Evolutionary conservation across 2,113 vertebrate genomes (phyloP), one percentile per base, ranked within the genome.

Genomic region (Madoqua kirkii): DNA sequence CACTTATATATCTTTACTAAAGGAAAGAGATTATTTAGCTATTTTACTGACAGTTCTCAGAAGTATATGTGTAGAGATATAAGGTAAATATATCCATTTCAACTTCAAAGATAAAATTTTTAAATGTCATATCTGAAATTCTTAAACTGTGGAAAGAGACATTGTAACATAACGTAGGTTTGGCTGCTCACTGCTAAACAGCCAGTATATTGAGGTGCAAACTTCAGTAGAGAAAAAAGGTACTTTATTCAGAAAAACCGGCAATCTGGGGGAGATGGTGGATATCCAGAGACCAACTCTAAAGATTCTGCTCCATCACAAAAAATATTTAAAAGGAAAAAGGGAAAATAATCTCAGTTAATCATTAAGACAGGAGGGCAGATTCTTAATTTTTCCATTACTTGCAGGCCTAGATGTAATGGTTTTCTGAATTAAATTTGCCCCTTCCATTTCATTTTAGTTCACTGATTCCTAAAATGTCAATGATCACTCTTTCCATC

Each of bases 131-230:
- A 0, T 79, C 15, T 85, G 52, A 43, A 84, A 50, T 27, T 2
- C 11, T 85, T 94, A 81, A 82, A 11, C 25, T 67, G 9, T n/a
- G 25, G 48, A 25, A 91, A 86, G 82, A 81, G 2, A 81, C 12
- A 33, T 50, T 50, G 29, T 33, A 81, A 81, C 16, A 31, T 3
- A 50, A 33, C 0, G 0, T 31, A 50, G 45, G 16, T 81, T 81
- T 50, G 78, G 9, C 29, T 50, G 45, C 29, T 81, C 29, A 33
- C 27, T 6, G 45, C 16, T 81, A 17, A 79, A 81, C 5, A 81
- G 78, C 78, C 15, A 81, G 10, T 50, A 19, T 50, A 33, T 33
- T 33, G 45, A 50, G 29, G 9, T 17, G 16, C 78, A 81, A 81
- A 1, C 16, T 50, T 81, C 78, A 50, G 15, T 81, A 81, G 78